phyloP scores from a whole-genome alignment of 2,888 invertebrate species.

The Lomographa bimaculata region DNA sequence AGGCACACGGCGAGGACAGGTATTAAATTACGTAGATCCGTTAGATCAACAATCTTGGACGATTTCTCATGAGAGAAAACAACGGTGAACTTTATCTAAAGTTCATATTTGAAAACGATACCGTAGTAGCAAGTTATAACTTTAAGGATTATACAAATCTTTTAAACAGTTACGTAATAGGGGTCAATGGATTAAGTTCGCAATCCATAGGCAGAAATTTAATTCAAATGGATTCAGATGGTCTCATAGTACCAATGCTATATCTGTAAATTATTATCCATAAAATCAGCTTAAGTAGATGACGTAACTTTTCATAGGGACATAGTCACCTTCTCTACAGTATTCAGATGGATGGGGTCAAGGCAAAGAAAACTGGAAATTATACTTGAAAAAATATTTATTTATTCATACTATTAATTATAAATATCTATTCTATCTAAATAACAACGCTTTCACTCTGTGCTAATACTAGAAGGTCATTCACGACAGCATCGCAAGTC shows the following conservation, averaged over 20 bases:
- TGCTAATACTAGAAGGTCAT: conserved; percentile 73
- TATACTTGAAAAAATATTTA: conserved; percentile 60
- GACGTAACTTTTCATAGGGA: conserved; percentile 27
- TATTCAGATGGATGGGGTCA: conserved; percentile 6
- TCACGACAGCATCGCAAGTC: conserved; percentile 63
- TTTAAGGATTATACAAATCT: conserved; percentile 11
- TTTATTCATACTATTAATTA: conserved; percentile 42
- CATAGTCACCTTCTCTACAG: conserved; percentile 16
- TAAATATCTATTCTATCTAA: conserved; percentile 58
- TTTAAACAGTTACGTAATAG: conserved; percentile 14
- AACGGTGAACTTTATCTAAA: conserved; percentile 14
- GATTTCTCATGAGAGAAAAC: conserved; percentile 9
- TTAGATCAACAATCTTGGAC: conserved; percentile 12
- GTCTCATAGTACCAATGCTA: conserved; percentile 18
- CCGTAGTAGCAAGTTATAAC: conserved; percentile 7
- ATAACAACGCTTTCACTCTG: conserved; percentile 66
- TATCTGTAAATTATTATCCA: conserved; percentile 21
- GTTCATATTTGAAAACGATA: conserved; percentile 8
- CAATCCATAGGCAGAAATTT: conserved; percentile 15
- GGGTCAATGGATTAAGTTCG: conserved; percentile 25
- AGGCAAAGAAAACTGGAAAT: conserved; percentile 38
- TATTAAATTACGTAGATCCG: too few species aligned
- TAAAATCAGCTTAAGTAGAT: conserved; percentile 27
- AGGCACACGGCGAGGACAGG: conserved; percentile 21
- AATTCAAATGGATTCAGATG: conserved; percentile 21